Conservation (phyloP, 2,888 invertebrate genomes). For the Drosophila mettleri region DNA sequence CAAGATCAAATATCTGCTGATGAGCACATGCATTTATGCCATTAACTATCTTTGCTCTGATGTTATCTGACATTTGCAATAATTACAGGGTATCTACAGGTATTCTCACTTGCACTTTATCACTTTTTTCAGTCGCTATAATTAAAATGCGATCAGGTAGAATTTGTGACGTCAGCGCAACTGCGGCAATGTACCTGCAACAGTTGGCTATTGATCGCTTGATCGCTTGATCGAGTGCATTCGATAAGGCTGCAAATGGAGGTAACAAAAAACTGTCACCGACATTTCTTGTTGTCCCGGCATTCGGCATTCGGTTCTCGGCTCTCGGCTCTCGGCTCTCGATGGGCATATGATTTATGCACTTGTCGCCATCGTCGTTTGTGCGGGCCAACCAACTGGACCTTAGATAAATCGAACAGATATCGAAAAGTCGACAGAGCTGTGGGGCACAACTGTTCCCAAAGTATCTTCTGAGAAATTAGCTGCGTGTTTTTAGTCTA, state of each 20-base stretch:
- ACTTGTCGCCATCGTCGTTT: constrained; percentile 18
- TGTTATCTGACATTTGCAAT: background rate
- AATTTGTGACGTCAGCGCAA: constrained; percentile 51
- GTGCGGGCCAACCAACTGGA: constrained; percentile 30
- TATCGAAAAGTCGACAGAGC: constrained; percentile 7
- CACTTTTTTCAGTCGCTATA: constrained; percentile 53
- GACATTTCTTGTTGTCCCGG: constrained; percentile 10
- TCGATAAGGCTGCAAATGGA: constrained; percentile 34
- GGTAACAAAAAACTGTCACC: constrained; percentile 45
- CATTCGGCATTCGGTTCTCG: background rate
- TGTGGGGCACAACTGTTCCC: background rate
- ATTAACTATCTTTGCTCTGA: no score
- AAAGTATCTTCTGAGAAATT: constrained; percentile 9
- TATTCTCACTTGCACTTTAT: constrained; percentile 24
- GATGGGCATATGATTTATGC: constrained; percentile 55
- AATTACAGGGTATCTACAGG: constrained; percentile 1
- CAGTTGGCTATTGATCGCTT: constrained; percentile 38
- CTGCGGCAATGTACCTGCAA: constrained; percentile 51
- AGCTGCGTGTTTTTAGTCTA: background rate
- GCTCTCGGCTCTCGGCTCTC: constrained; percentile 9
- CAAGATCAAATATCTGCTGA: no score
- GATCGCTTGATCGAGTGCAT: constrained; percentile 49
- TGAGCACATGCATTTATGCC: no score
- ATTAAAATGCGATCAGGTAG: constrained; percentile 83
- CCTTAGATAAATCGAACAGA: constrained; percentile 32